Conservation (phyloP, 2,113 vertebrate genomes). For the Takifugu bimaculatus region DNA sequence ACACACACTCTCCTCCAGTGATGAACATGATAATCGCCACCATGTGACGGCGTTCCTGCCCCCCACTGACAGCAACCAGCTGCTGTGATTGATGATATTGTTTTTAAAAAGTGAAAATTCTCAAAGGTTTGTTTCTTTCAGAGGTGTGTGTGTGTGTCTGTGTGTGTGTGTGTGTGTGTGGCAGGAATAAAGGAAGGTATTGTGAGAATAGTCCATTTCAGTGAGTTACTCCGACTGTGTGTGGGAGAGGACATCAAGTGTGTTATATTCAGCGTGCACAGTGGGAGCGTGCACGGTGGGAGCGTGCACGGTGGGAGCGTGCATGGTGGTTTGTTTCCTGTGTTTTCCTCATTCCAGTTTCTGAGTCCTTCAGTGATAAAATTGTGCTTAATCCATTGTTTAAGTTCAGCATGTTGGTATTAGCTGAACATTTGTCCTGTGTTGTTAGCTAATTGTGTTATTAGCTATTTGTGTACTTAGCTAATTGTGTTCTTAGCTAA, state of each 20-base stretch:
- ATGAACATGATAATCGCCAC: conserved; percentile 57
- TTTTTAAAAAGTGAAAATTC: conserved; percentile 73
- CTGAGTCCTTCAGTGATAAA: too few relatives aligned
- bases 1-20: conserved; percentile 1
- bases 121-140: conserved; percentile 41
- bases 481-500: too few relatives aligned
- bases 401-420: too few relatives aligned
- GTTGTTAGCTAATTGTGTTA: too few relatives aligned
- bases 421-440: too few relatives aligned
- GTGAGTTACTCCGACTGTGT: conserved; percentile 39
- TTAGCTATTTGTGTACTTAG: too few relatives aligned
- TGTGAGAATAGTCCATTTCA: conserved; percentile 69
- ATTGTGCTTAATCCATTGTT: too few relatives aligned
- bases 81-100: conserved; percentile 77
- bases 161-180: neutral
- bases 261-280: too few relatives aligned
- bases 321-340: neutral
- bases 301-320: conserved; percentile 1
- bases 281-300: too few relatives aligned
- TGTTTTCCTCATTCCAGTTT: too few relatives aligned
- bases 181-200: conserved; percentile 66
- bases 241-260: conserved; percentile 22
- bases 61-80: conserved; percentile 58
- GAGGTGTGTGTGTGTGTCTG: neutral
- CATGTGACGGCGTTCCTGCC: conserved; percentile 56